A percentile compares a stretch with the other conserved stretches of the same genome.
Conservation (phyloP, 2,113 vertebrate genomes). For the Psettodes erumei region DNA sequence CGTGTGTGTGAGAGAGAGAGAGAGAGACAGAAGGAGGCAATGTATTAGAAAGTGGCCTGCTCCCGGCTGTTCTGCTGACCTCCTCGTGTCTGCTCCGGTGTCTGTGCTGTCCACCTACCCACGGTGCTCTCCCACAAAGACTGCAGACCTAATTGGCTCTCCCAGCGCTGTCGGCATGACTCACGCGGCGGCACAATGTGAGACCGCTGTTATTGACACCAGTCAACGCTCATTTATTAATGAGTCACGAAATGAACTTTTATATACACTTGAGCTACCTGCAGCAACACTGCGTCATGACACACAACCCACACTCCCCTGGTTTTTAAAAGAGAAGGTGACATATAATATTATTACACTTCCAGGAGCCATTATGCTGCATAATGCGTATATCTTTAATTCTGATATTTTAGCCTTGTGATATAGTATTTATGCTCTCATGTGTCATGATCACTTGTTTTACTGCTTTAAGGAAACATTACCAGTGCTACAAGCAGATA, state of each 20-base stretch:
- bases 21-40: background rate
- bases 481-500: background rate
- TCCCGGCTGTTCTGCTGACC: constrained; percentile 41
- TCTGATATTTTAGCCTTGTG: no score
- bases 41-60: constrained; percentile 1
- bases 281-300: constrained; percentile 18
- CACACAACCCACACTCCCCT: background rate
- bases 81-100: constrained; percentile 28
- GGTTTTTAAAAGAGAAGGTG: no score
- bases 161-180: constrained; percentile 53
- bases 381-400: no score
- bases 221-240: constrained; percentile 53
- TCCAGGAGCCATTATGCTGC: no score
- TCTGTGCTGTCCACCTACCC: constrained; percentile 51
- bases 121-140: constrained; percentile 49
- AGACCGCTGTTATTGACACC: constrained; percentile 50
- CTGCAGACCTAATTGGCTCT: constrained; percentile 58
- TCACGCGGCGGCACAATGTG: constrained; percentile 62
- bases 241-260: constrained; percentile 57
- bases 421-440: no score
- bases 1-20: background rate
- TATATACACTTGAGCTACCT: constrained; percentile 25
- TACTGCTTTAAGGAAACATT: background rate
- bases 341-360: no score
- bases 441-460: background rate